Evolutionary conservation across 2,113 vertebrate species (phyloP).

Genomic region (Gracilinanus agilis): DNA sequence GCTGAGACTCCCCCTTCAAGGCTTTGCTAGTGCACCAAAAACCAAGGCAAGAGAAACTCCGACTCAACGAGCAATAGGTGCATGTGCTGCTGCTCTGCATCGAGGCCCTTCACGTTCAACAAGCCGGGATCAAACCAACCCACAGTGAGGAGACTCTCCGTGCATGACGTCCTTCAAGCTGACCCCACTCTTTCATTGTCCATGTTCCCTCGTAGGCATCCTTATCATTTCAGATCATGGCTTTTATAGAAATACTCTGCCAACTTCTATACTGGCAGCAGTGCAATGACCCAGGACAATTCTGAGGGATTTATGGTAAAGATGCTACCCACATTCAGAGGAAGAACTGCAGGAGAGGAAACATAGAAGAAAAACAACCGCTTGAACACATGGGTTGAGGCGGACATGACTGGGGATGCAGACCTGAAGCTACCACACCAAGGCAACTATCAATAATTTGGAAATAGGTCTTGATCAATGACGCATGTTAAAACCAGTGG

Average conservation of each 20-base stretch:
- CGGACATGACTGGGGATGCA: no score
- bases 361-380: no score
- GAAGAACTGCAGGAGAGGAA: no score
- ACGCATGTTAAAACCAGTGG: no score
- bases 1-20: background rate
- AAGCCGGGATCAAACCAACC: constrained; percentile 54
- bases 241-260: constrained; percentile 50
- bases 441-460: no score
- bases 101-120: constrained; percentile 17
- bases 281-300: no score
- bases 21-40: constrained; percentile 60
- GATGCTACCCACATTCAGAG: no score
- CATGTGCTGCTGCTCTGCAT: constrained; percentile 31
- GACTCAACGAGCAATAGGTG: constrained; percentile 46
- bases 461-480: no score
- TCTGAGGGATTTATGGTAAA: no score
- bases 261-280: no score
- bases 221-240: constrained; percentile 35
- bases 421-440: no score
- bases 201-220: constrained; percentile 19
- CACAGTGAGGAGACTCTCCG: background rate
- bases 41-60: constrained; percentile 64
- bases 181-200: constrained; percentile 49
- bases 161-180: background rate
- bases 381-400: no score